phyloP scores from a whole-genome alignment of 2,888 invertebrate species.

The Didymodactylos carnosus region DNA sequence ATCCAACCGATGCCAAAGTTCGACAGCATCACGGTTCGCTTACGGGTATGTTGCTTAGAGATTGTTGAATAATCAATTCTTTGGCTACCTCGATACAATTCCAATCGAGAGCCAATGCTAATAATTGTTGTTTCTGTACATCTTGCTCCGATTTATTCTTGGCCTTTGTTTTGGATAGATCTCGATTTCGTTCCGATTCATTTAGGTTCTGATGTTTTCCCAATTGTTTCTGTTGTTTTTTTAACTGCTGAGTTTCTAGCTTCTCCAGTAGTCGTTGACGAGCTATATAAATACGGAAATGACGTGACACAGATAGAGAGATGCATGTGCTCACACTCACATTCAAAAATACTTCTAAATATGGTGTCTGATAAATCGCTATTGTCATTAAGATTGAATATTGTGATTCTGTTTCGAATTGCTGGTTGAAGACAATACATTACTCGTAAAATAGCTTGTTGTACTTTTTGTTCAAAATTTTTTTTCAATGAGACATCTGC shows the following conservation, averaged over 20 bases:
- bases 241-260: too few species aligned
- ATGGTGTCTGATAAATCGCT: not conserved
- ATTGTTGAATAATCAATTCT: not conserved
- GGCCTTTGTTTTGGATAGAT: too few species aligned
- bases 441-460: not conserved
- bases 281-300: not conserved
- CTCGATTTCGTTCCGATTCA: too few species aligned
- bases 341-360: not conserved
- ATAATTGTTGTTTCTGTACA: not conserved
- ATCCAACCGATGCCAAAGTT: too few species aligned
- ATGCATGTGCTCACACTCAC: not conserved
- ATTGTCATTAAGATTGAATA: not conserved
- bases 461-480: not conserved
- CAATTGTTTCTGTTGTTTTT: too few species aligned
- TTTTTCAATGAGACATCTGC: not conserved
- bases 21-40: too few species aligned
- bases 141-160: not conserved
- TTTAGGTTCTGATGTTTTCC: too few species aligned
- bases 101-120: not conserved
- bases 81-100: not conserved
- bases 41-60: too few species aligned
- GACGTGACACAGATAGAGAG: not conserved
- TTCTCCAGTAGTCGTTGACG: too few species aligned
- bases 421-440: not conserved
- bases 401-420: not conserved